Conservation (phyloP, 2,113 vertebrate genomes). For the Myotis brandtii region DNA sequence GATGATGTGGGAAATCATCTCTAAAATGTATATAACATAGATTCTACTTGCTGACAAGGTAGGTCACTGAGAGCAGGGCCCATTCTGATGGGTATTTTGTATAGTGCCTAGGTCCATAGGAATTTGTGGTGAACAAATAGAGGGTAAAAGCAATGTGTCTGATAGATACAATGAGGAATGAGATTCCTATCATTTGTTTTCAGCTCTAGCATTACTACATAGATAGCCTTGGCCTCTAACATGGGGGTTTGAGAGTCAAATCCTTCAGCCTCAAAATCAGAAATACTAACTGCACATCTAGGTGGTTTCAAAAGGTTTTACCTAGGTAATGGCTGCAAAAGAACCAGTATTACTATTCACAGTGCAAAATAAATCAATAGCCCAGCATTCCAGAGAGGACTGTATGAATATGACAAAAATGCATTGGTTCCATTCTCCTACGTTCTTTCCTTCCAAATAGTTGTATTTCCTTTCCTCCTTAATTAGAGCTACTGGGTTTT, state of each 20-base stretch:
- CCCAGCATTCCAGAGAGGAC: slow-evolving; percentile 29
- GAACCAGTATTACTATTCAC: slow-evolving; percentile 48
- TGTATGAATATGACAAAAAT: slow-evolving; percentile 42
- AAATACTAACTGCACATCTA: slow-evolving; percentile 53
- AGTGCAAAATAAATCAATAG: slow-evolving; percentile 56
- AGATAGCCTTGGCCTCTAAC: slow-evolving; percentile 57
- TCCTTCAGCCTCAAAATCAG: slow-evolving; percentile 34
- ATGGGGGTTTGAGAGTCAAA: slow-evolving; percentile 48
- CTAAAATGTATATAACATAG: slow-evolving; percentile 2
- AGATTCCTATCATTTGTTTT: slow-evolving; percentile 46
- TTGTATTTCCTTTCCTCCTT: slow-evolving; percentile 46
- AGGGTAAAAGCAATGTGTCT: slow-evolving; percentile 31
- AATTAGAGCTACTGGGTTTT: slow-evolving; percentile 63
- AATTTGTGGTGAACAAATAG: slow-evolving; percentile 36
- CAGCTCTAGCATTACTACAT: slow-evolving; percentile 54
- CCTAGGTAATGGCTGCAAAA: slow-evolving; percentile 50
- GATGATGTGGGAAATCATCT: background rate
- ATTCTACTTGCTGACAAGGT: background rate
- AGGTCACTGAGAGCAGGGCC: background rate
- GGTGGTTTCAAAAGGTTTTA: slow-evolving; percentile 50
- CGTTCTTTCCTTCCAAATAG: slow-evolving; percentile 9
- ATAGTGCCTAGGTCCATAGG: slow-evolving; percentile 24
- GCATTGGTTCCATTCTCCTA: background rate
- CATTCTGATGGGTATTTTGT: slow-evolving; percentile 46
- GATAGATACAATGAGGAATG: background rate